phyloP scores from a whole-genome alignment of 2,113 vertebrate species.

The Tragelaphus buxtoni region DNA sequence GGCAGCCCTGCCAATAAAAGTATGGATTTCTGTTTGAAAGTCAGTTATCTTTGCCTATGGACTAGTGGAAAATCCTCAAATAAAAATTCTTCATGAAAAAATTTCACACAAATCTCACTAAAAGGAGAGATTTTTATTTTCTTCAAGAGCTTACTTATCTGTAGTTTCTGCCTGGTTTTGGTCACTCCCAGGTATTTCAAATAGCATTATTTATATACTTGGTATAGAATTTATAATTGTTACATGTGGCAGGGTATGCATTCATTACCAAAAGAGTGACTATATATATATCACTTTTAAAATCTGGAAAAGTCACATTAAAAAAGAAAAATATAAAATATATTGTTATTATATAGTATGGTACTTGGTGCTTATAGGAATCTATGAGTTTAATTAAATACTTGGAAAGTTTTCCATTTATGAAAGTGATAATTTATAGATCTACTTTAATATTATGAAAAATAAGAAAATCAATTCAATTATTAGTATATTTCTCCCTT shows the following conservation, averaged over 20 bases:
- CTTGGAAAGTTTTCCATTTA: background rate
- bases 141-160: background rate
- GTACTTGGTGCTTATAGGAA: background rate
- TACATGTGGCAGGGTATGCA: background rate
- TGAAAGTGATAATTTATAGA: background rate
- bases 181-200: background rate
- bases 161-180: background rate
- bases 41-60: background rate
- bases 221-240: background rate
- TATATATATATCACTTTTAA: background rate
- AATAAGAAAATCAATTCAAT: background rate
- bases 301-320: background rate
- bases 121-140: background rate
- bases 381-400: slow-evolving; percentile 6
- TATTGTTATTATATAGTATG: background rate
- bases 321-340: background rate
- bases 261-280: background rate
- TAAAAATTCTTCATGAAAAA: background rate
- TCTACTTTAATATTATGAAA: background rate
- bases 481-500: background rate
- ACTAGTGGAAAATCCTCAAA: background rate
- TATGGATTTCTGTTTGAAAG: background rate
- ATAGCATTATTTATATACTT: background rate
- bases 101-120: background rate
- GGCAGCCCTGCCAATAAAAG: background rate